A percentile compares a stretch with the other conserved stretches of the same genome.
Conservation (phyloP, 1,140 invertebrate species). For the Latrodectus geometricus region DNA sequence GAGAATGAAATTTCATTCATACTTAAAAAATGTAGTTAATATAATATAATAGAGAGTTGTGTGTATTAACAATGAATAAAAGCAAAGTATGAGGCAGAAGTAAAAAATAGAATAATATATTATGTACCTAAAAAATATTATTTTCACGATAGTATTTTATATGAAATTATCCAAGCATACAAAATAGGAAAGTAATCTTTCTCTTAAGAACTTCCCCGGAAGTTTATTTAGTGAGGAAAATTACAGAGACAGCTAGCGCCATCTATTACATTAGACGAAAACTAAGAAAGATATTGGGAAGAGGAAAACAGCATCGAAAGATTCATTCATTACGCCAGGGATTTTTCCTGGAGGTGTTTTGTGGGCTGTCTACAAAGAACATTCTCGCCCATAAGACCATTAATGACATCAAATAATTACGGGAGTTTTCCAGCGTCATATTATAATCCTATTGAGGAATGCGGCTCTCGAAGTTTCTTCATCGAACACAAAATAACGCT, state of each 20-base stretch:
- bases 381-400: conserved; percentile 31
- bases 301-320: neutral
- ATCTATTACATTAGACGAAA: conserved; percentile 27
- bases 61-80: no score
- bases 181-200: no score
- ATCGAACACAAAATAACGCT: conserved; percentile 15
- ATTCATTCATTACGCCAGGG: conserved; percentile 44
- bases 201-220: no score
- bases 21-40: no score
- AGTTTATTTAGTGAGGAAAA: no score
- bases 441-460: conserved; percentile 51
- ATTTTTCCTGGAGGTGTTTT: conserved; percentile 37
- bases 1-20: no score
- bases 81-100: no score
- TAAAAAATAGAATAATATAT: no score
- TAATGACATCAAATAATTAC: conserved; percentile 57
- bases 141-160: no score
- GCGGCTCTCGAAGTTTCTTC: conserved; percentile 19
- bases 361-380: conserved; percentile 54
- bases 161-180: no score
- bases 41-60: no score
- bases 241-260: conserved; percentile 29
- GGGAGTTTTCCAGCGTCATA: conserved; percentile 25
- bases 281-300: conserved; percentile 24
- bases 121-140: no score